phyloP scores from a whole-genome alignment of 2,113 vertebrate genomes.

The Tringa solitaria region DNA sequence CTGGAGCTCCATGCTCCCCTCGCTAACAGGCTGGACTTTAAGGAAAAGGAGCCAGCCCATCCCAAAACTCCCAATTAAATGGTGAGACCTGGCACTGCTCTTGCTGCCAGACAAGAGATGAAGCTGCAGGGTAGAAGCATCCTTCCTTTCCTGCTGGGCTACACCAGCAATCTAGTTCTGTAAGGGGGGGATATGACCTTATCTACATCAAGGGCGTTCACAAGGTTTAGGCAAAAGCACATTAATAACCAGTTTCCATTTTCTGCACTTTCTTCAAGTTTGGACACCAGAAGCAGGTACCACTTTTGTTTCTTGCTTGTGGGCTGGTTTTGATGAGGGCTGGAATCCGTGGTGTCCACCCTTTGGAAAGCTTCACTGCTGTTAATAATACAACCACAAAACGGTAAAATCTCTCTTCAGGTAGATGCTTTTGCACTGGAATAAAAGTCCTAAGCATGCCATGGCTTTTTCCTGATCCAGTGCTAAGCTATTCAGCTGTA shows the following conservation, averaged over 20 bases:
- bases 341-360: neutral
- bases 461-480: neutral
- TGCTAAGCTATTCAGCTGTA: neutral
- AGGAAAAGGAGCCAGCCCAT: neutral
- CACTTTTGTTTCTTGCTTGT: neutral
- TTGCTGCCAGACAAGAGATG: neutral
- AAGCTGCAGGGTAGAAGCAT: neutral
- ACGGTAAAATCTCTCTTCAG: neutral
- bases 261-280: neutral
- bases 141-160: neutral
- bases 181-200: neutral
- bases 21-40: neutral
- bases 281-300: neutral
- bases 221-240: neutral
- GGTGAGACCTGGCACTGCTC: neutral
- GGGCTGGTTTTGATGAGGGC: neutral
- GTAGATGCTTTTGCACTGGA: neutral
- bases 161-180: neutral
- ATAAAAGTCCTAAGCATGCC: neutral
- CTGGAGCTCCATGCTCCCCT: rapidly evolving
- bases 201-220: neutral
- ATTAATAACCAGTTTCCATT: neutral
- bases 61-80: neutral
- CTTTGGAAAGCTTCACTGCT: neutral
- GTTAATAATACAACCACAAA: neutral